phyloP scores from a whole-genome alignment of 1,140 invertebrate species.

The Chelonus insularis region DNA sequence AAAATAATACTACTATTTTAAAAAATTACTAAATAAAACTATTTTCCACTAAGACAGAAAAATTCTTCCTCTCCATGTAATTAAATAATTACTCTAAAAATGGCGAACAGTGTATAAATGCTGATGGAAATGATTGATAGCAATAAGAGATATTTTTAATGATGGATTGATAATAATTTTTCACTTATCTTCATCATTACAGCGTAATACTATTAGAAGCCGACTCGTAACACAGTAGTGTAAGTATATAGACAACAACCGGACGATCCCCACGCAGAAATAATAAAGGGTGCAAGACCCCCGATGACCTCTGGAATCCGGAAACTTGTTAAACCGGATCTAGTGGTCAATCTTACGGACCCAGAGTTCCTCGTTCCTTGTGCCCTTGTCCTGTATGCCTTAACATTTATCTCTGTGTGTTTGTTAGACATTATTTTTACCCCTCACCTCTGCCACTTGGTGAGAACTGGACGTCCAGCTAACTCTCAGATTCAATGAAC shows the following conservation, averaged over 20 bases:
- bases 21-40: no score
- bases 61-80: no score
- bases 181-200: slow-evolving; percentile 37
- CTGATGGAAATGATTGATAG: no score
- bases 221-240: slow-evolving; percentile 12
- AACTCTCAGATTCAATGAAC: slow-evolving; percentile 45
- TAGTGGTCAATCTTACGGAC: slow-evolving; percentile 58
- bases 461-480: slow-evolving; percentile 53
- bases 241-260: neutral
- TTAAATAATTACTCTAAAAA: no score
- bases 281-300: slow-evolving; percentile 24
- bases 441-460: slow-evolving; percentile 33
- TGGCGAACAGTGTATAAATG: no score
- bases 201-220: slow-evolving; percentile 30
- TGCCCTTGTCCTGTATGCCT: neutral
- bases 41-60: no score
- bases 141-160: no score
- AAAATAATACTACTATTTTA: no score
- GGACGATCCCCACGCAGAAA: neutral
- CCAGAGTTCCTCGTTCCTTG: neutral
- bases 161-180: no score
- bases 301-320: slow-evolving; percentile 56
- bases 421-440: slow-evolving; percentile 23
- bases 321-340: slow-evolving; percentile 62
- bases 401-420: slow-evolving; percentile 17